Evolutionary conservation across 1,140 invertebrate species (phyloP), one percentile per base, ranked within the genome.

Genomic region (Eumaeus atala): DNA sequence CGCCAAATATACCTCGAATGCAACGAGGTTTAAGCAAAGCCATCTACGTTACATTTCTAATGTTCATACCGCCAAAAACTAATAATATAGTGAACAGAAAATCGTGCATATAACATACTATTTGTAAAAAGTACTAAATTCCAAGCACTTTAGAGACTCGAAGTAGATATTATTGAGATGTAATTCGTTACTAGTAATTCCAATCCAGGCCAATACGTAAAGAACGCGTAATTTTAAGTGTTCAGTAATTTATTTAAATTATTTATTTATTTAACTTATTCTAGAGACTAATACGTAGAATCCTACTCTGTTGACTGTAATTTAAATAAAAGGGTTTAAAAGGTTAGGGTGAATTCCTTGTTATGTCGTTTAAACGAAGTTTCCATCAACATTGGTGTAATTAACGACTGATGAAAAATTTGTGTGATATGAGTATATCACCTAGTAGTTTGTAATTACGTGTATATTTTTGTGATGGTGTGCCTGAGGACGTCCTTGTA

Each of bases 1-100:
- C 90, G 92, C 68, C 91, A 93, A 71, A 87, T 95, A 48, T 96
- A 94, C 87, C 87, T 95, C 56, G 91, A 95, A 71, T 97, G 95
- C 81, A 96, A 96, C 82, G 94, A 95, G 88, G 92, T 95, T 82
- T 96, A 93, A 90, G 67, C 17, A 48, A 35, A 33, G 51, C 51
- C 51, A 53, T 53, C 28, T 14, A 34, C 9, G 10, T 35, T 42
- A 28, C 48, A 33, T 35, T 38, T 44, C 42, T 53, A 53, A 44
- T 53, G 33, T 53, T 44, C 28, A 59, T 56, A 38, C 61, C 56
- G 49, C 58, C 54, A 64, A 66, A 66, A 53, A 53, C 38, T 53
- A 44, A 52, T 37, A 53, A 44, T 44, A 16, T 44, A 44, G 40
- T 44, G 40, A n/a, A 16, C 40, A 44, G 40, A 16, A 14, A 44